These are phyloP conservation scores for Cactoblastis cactorum DNA, from an alignment of 2,888 invertebrate genomes.

Conservation along the genomic window DNA sequence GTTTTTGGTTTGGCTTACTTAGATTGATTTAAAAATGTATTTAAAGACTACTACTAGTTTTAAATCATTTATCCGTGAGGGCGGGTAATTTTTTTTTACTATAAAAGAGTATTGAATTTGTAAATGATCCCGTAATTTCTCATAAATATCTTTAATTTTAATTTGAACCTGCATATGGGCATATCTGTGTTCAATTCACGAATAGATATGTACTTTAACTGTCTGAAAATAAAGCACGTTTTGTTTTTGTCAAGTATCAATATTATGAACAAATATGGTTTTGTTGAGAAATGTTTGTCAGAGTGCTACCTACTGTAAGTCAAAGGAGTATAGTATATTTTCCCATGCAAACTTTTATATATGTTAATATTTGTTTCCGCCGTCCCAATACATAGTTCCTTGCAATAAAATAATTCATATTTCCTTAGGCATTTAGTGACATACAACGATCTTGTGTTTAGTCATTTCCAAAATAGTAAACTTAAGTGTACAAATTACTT, in stretches of 20 bases:
- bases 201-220: background rate
- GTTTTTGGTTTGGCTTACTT: no score
- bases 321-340: background rate
- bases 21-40: no score
- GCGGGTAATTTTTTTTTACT: no score
- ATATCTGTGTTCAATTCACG: no score
- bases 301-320: background rate
- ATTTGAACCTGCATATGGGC: no score
- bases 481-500: conserved; percentile 1
- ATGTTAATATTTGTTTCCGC: conserved; percentile 15
- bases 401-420: conserved; percentile 16
- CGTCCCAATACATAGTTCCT: conserved; percentile 24
- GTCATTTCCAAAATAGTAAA: conserved; percentile 3
- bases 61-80: no score
- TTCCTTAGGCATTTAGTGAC: conserved; percentile 9
- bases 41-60: no score
- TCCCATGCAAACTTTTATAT: background rate
- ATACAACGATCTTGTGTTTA: conserved; percentile 3
- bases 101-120: no score
- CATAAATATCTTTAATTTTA: background rate
- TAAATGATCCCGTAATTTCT: no score
- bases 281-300: background rate
- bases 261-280: no score
- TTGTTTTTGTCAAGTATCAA: background rate
- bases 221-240: background rate